Evolutionary conservation across 2,888 invertebrate species (phyloP).

Genomic region (Dichetophora obliterata): DNA sequence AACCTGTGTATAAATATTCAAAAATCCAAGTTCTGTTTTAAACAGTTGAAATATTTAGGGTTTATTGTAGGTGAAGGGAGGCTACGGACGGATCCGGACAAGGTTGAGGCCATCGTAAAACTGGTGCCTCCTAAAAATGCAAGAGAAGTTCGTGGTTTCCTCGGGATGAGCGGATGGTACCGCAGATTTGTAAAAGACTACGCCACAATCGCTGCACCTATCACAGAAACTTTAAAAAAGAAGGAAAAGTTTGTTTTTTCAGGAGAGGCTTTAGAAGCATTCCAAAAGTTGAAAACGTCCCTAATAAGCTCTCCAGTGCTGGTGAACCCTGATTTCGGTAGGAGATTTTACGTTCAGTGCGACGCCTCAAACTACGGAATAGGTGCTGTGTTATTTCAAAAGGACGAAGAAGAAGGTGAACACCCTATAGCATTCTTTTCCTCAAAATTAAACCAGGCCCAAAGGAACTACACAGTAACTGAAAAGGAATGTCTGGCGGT

Average conservation of each 20-base stretch:
- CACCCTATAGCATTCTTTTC: constrained; percentile 16
- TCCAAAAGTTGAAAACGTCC: background rate
- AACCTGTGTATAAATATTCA: background rate
- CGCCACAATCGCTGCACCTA: constrained; percentile 10
- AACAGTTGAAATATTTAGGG: background rate
- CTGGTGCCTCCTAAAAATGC: background rate
- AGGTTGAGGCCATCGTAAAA: background rate
- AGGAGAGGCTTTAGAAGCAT: background rate
- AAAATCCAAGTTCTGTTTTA: constrained; percentile 28
- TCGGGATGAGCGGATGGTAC: background rate
- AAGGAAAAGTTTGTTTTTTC: background rate
- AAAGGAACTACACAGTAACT: constrained; percentile 33
- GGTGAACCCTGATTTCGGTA: constrained; percentile 10
- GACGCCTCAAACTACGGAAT: background rate
- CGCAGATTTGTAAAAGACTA: too few species aligned
- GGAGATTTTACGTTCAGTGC: too few species aligned
- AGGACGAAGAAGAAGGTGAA: constrained; percentile 12
- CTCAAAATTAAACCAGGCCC: constrained; percentile 48
- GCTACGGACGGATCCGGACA: background rate
- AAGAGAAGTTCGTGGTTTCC: background rate
- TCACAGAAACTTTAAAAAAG: constrained; percentile 3
- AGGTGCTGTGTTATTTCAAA: constrained; percentile 25
- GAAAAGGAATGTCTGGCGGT: too few species aligned
- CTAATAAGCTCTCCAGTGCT: constrained; percentile 13
- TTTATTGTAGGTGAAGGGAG: constrained; percentile 18